phyloP scores from a whole-genome alignment of 2,797 vertebrate genomes.

The Pachyuromys duprasi region DNA sequence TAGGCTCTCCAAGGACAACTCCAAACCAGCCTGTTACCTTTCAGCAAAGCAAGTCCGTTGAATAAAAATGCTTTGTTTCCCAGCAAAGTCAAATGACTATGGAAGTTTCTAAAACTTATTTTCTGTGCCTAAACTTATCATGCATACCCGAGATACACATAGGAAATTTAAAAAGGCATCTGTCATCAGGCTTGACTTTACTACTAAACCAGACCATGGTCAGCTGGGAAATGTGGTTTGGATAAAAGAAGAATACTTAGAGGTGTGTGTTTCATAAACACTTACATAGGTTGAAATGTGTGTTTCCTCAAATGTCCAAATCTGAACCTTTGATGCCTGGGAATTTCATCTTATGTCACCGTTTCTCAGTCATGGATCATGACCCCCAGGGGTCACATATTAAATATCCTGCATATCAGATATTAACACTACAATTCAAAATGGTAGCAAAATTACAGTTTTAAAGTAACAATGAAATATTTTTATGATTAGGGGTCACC shows the following conservation, averaged over 20 bases:
- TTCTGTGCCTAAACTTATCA: not conserved
- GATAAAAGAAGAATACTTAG: not conserved
- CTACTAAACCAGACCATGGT: not conserved
- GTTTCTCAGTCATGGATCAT: not conserved
- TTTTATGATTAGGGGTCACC: not conserved
- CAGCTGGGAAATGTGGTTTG: not conserved
- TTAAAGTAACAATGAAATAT: not conserved
- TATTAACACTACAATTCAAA: not conserved
- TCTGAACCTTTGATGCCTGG: not conserved
- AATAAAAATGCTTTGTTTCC: not conserved
- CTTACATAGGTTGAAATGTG: not conserved
- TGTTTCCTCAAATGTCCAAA: not conserved
- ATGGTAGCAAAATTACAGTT: not conserved
- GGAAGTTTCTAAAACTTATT: not conserved
- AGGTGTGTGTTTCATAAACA: slow-evolving; percentile 14
- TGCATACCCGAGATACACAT: not conserved
- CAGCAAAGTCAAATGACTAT: not conserved
- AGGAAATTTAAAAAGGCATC: not conserved
- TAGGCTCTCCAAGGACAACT: not conserved
- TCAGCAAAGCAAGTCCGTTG: not conserved
- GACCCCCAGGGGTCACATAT: not conserved
- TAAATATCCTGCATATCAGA: not conserved
- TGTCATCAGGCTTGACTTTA: not conserved
- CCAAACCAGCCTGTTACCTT: not conserved
- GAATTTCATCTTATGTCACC: not conserved